Evolutionary conservation across 92 coral and sea anemone genomes (phyloP), one percentile per base, ranked within the genome.

Genomic region (Ricordea florida): DNA sequence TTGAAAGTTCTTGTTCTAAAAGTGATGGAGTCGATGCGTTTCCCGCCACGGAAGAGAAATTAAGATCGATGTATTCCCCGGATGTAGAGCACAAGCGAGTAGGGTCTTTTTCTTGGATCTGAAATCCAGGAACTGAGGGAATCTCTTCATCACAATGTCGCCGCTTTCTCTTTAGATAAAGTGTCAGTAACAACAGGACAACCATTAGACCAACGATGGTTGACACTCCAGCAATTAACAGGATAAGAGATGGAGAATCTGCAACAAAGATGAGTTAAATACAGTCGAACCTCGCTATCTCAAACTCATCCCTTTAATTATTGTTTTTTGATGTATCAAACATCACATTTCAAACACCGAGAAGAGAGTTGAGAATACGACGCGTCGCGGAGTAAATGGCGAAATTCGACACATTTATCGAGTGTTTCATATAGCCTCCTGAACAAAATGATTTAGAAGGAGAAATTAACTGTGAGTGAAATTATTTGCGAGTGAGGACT

Each of bases 181-280:
- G 77, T 18, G 77, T 70, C 31, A 70, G 42, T 36, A 70, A 17
- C 29, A 70, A 31, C 58, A 70, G 30, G 27, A 41, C 42, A 28
- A 70, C n/a, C 77, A 70, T 70, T 28, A 70, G 21, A 5, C 65
- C 77, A 40, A 70, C 29, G 22, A 70, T 70, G 16, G 77, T 70
- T 8, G 53, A 38, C 14, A 70, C 65, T 4, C 77, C 77, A 11
- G 77, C 52, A 14, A 70, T 44, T 26, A 70, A 51, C 7, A 70
- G 55, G 10, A 70, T 25, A 2, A 44, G 27, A 16, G 77, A 42
- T 27, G 77, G 77, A 70, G 77, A 38, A 41, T 70, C 77, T 70
- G 55, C 0, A 30, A 53, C 18, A 27, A 38, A 53, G 56, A n/a
- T n/a, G n/a, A n/a, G n/a, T n/a, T n/a, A n/a, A n/a, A n/a, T n/a